These are phyloP conservation scores for Epinephelus moara DNA, from an alignment of 2,113 vertebrate genomes.

Conservation along the genomic window DNA sequence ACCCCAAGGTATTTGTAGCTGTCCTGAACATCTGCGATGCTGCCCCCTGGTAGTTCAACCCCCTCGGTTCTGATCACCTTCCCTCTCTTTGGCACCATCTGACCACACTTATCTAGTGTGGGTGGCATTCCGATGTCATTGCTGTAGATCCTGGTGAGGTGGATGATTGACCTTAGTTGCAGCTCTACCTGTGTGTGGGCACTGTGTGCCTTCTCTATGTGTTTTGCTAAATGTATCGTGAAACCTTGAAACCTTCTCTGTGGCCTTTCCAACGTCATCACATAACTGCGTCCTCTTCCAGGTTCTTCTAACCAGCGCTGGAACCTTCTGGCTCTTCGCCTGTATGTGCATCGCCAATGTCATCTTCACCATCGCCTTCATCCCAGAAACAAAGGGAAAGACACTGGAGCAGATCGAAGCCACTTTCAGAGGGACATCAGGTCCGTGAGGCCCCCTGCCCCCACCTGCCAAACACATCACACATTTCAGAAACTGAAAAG, in stretches of 20 bases:
- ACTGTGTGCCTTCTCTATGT: neutral
- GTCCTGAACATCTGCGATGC: no score
- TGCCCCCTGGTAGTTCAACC: no score
- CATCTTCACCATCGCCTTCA: constrained; percentile 87
- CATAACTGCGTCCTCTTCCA: constrained; percentile 56
- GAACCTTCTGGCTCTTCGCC: constrained; percentile 94
- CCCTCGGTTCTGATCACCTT: no score
- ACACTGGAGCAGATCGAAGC: constrained; percentile 93
- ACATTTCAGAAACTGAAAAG: neutral
- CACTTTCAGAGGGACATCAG: constrained; percentile 82
- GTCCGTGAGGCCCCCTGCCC: constrained; percentile 48
- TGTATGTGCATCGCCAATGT: constrained; percentile 85
- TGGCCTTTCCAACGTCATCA: neutral
- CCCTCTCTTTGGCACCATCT: no score
- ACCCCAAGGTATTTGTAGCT: no score
- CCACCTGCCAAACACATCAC: neutral
- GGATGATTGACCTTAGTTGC: no score
- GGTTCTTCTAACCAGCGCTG: constrained; percentile 86
- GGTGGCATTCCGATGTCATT: no score
- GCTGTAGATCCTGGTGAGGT: no score
- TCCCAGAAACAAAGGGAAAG: constrained; percentile 94
- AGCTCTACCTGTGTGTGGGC: no score
- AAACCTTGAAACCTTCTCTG: neutral
- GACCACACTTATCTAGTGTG: no score
- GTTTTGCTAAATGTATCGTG: neutral